Evolutionary conservation across 1,140 invertebrate genomes (phyloP).

Genomic region (Drosophila carrolli): DNA sequence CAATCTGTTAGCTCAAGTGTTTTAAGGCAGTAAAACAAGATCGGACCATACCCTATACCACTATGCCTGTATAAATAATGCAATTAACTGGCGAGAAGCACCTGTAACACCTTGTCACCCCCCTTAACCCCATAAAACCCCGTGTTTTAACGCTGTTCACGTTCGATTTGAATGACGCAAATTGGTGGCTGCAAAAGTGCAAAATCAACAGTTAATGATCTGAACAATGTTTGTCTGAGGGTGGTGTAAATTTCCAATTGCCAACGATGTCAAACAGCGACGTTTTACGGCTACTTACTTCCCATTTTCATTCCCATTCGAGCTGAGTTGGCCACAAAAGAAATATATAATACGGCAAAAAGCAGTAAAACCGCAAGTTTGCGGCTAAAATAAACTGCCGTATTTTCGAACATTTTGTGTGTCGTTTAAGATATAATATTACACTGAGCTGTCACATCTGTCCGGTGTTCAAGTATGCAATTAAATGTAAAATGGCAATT

Average conservation of each 20-base stretch:
- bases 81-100: constrained; percentile 53
- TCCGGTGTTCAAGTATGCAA: constrained; percentile 28
- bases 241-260: constrained; percentile 58
- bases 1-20: not conserved
- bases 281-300: constrained; percentile 32
- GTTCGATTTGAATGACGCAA: constrained; percentile 75
- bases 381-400: constrained; percentile 32
- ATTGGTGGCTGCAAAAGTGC: constrained; percentile 56
- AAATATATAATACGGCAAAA: not conserved
- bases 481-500: constrained; percentile 49
- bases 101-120: constrained; percentile 4
- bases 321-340: constrained; percentile 15
- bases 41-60: not conserved
- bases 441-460: constrained; percentile 11
- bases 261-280: constrained; percentile 44
- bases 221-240: constrained; percentile 49
- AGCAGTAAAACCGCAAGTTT: constrained; percentile 39
- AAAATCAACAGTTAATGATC: constrained; percentile 66
- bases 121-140: constrained; percentile 3
- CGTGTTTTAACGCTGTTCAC: constrained; percentile 27
- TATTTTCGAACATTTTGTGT: constrained; percentile 25
- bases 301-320: constrained; percentile 24
- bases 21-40: not conserved
- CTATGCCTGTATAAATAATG: constrained; percentile 30
- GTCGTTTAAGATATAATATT: constrained; percentile 32